These are phyloP conservation scores for Typhlomys cinereus DNA, from an alignment of 2,113 vertebrate genomes.

Conservation along the genomic window DNA sequence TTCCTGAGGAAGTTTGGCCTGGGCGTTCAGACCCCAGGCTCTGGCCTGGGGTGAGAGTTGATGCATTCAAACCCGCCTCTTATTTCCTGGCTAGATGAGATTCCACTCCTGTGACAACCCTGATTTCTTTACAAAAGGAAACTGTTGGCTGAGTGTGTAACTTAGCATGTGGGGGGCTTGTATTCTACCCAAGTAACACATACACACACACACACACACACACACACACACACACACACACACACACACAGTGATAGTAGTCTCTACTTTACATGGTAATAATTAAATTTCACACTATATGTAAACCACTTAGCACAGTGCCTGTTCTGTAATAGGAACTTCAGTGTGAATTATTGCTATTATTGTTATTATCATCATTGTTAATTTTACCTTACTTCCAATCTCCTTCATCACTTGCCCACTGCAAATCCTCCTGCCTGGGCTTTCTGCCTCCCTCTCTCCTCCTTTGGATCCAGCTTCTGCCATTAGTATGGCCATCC, in stretches of 20 bases:
- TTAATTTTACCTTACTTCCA: not conserved
- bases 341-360: not conserved
- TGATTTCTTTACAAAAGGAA: constrained; percentile 4
- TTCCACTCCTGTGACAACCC: not conserved
- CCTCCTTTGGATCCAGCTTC: not conserved
- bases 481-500: not conserved
- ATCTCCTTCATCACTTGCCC: not conserved
- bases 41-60: not conserved
- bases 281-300: not conserved
- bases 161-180: not conserved
- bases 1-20: not conserved
- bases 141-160: not conserved
- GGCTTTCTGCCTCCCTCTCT: not conserved
- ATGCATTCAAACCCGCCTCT: not conserved
- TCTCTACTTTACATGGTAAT: not conserved
- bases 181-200: not conserved
- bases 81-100: not conserved
- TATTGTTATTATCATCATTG: not conserved
- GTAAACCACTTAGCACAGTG: not conserved
- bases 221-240: not conserved
- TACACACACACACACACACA: not conserved
- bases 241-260: not conserved
- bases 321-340: not conserved
- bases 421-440: constrained; percentile 1
- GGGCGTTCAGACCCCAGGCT: not conserved